Base-by-base conservation (phyloP, 2,797 vertebrate genomes). In the Bryconaethiops microstoma region DNA sequence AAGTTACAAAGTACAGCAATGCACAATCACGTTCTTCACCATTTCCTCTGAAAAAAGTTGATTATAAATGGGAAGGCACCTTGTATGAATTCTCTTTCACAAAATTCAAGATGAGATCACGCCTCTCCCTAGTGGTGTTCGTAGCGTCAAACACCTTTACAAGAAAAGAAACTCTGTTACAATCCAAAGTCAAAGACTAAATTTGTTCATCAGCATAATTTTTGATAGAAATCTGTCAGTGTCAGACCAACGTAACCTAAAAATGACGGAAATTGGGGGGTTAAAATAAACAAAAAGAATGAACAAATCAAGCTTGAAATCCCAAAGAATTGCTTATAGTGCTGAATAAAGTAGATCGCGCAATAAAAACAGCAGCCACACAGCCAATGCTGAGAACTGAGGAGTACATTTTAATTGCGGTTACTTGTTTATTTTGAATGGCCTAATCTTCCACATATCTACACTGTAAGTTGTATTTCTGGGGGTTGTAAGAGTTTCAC, bases 131-230 rank as follows among this genome's bases (percentile, higher is more conserved):
- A 0, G 98, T 99, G 0, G 98, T 99, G 85, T 99, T 99, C 13
- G 98, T 99, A 50, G 98, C 98, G 74, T 99, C 98, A 1, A 99
- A 99, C 68, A 99, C 98, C 98, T 99, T 83, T 2, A 23, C 42
- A 21, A 39, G 2, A 55, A 16, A 64, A 0, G 25, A 4, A 39
- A n/a, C 48, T 39, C 12, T 16, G 59, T 77, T 70, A 5, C 29
- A 74, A 35, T 35, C n/a, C n/a, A n/a, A n/a, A n/a, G n/a, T n/a
- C n/a, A n/a, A n/a, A n/a, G 23, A 35, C 12, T 5, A 35, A 6
- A 5, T 17, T 63, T 63, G n/a, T 63, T 29, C 23, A 12, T 29
- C 29, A 39, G 35, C 62, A 39, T 64, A 14, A 17, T 35, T 39
- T 64, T 17, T 5, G 7, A 39, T 0, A 25, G 3, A 62, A 23